Evolutionary conservation across 2,888 invertebrate species (phyloP), one percentile per base, ranked within the genome.

Genomic region (Elegia similella): DNA sequence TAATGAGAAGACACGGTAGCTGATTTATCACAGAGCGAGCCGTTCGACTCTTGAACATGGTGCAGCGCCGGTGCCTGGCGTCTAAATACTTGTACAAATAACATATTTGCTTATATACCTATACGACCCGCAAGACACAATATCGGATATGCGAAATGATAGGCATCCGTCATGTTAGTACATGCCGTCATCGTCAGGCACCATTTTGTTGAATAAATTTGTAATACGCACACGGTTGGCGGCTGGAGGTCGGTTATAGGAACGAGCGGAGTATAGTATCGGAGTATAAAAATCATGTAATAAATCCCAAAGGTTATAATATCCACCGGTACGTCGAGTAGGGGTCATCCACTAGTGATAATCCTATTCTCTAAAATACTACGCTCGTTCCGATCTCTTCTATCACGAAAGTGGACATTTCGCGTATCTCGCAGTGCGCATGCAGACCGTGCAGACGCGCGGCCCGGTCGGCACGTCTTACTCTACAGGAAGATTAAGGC

Each of bases 1-100:
- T 17, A 55, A 59, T 61, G 58, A 59, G 64, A 71, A 69, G 67
- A 69, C 65, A 60, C 58, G 65, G 59, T 60, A 67, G 57, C 66
- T 59, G 62, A 60, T 52, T 62, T 30, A 54, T 68, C 68, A 68
- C 68, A 67, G 68, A 62, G 62, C 55, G 63, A 58, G 52, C 32
- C 56, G 29, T 47, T 42, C 38, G 38, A 54, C 43, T 13, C 29
- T 34, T 23, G 29, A 52, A 48, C 44, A 44, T 58, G 56, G 60
- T 56, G 61, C 60, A 57, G 38, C 42, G 17, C 44, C 13, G 15
- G 23, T 15, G 42, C 47, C 59, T 30, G 30, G 15, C 2, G 16
- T 16, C 34, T 54, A 32, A 43, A 43, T 29, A 43, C 43, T 34
- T 43, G 43, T 55, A 34, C 16, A 54, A 44, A 44, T 44, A 34